Evolutionary conservation across 2,888 invertebrate species (phyloP), one percentile per base, ranked within the genome.

Genomic region (Drosophila pseudotakahashii): DNA sequence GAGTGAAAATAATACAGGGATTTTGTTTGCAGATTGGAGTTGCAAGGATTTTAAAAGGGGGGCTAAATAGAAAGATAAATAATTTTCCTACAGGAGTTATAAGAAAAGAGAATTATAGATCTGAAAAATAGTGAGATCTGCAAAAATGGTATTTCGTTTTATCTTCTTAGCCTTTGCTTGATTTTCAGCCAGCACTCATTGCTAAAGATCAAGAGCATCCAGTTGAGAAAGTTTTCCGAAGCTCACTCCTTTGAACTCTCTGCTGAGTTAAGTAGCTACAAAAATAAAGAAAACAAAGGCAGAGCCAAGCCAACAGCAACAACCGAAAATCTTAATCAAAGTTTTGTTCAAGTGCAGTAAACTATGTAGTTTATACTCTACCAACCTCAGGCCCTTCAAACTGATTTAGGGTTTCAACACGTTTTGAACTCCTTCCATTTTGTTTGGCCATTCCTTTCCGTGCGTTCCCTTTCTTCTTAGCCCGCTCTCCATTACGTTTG

Each of bases 241-340:
- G 37, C 57, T 48, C 32, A 26, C 16, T 41, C 34, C 45, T 54
- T 59, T 39, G 30, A 47, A 45, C 36, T 19, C 19, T 14, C 36
- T 57, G 67, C 60, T 30, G 32, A 63, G 48, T 55, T 72, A 71
- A 71, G 53, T 37, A 42, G 53, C 39, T 63, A 48, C 57, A 48
- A 67, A 55, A 52, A 41, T 53, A 53, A 44, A 63, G 67, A 75
- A 68, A 59, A 69, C 51, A 63, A 48, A 68, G 55, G 59, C 47
- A 32, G 14, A 30, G 48, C 54, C 23, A 36, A 37, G 54, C 42
- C 48, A 64, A 64, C 55, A 64, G 73, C 83, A 83, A 80, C 78
- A 87, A 87, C 77, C 75, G 78, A 78, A 88, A 88, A 88, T 86
- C 83, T 83, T 83, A 83, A 83, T 83, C 83, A 83, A 83, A 83